Base-by-base conservation (phyloP, 2,797 vertebrate genomes). In the Ctenopoma multispine region DNA sequence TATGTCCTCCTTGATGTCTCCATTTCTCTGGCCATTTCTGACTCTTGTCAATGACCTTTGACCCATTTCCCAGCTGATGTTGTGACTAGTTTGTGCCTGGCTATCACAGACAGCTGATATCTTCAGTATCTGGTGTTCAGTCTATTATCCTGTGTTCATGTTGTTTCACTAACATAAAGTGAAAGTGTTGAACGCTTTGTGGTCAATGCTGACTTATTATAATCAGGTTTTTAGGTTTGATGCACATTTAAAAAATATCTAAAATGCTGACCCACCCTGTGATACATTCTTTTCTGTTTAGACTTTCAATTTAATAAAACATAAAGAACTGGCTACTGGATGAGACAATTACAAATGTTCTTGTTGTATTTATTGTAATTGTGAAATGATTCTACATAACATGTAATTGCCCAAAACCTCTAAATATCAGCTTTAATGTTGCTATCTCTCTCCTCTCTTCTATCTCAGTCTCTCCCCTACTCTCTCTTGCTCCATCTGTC, bases 311-410 rank as follows among this genome's bases (percentile, higher is more conserved):
- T 29, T 2, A 9, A 4, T 34, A 5, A 38, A 47, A 21, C 3
- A 67, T 38, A 7, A 34, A 50, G 7, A 10, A 43, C 36, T 63
- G 21, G 6, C 18, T 31, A 7, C 36, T 23, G 21, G 38, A 50
- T 69, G n/a, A 15, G 36, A 47, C 59, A 46, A 70, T 47, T 10
- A 20, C 23, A 43, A 43, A 67, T 62, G 31, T 6, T 10, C 31
- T n/a, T 55, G n/a, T 36, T 57, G n/a, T n/a, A n/a, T 60, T 50
- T 23, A 14, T 31, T 62, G 34, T 46, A 54, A 57, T 54, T 59
- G 48, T 71, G 58, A 72, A 69, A 74, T 72, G 51, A 61, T 50
- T 55, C 43, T 41, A 75, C 38, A 75, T 67, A 75, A 68, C 20
- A 64, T 40, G 10, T 48, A 51, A 62, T 70, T 21, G 53, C 20